Evolutionary conservation across 2,113 vertebrate species (phyloP).

Genomic region (Oncorhynchus clarkii): DNA sequence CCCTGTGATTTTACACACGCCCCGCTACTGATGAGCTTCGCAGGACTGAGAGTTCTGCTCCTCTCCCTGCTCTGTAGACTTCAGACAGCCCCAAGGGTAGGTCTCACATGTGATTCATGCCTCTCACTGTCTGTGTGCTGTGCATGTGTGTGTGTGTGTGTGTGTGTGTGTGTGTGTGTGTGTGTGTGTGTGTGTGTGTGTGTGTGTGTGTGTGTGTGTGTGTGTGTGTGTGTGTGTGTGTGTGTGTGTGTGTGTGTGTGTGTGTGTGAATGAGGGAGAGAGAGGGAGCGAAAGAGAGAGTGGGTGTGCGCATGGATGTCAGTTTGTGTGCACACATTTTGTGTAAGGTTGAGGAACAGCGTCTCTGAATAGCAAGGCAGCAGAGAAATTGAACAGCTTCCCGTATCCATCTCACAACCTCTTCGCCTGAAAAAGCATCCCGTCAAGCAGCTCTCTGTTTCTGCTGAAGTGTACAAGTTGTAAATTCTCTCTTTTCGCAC

Average conservation of each 20-base stretch:
- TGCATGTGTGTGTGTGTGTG: too few species aligned
- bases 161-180: too few species aligned
- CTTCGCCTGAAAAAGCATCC: constrained; percentile 35
- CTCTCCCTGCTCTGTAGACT: constrained; percentile 1
- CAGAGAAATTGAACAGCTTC: constrained; percentile 26
- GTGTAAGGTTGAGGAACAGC: background rate
- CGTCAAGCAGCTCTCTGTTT: constrained; percentile 22
- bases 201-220: too few species aligned
- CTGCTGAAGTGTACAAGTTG: constrained; percentile 39
- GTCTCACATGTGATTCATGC: background rate
- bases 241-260: too few species aligned
- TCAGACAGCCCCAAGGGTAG: background rate
- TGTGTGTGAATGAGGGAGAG: background rate
- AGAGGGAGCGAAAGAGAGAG: background rate
- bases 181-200: too few species aligned
- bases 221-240: too few species aligned
- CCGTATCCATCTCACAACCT: constrained; percentile 30
- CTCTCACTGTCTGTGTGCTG: background rate
- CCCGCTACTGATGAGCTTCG: background rate
- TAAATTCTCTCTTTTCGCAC: constrained; percentile 33
- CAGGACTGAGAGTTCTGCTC: background rate
- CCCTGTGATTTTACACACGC: too few species aligned
- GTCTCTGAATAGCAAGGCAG: background rate
- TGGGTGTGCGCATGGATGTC: background rate
- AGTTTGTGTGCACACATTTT: background rate